Conservation (phyloP, 2,888 invertebrate species). For the Erpobdella octoculata region DNA sequence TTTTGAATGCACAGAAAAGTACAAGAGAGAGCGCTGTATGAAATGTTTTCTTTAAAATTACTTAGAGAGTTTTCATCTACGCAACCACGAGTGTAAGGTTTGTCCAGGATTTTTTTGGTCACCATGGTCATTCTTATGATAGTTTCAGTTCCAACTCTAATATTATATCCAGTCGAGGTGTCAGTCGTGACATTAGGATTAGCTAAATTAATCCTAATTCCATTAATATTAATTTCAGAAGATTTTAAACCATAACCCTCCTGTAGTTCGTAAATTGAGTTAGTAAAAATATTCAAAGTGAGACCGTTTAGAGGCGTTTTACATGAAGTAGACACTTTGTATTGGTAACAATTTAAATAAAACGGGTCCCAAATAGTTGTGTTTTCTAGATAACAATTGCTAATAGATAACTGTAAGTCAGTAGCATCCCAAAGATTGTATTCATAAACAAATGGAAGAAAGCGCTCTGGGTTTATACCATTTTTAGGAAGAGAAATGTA, state of each 20-base stretch:
- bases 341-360: conserved; percentile 13
- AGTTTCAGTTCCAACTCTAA: conserved; percentile 14
- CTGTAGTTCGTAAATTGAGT: conserved; percentile 9
- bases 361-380: conserved; percentile 5
- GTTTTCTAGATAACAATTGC: not conserved
- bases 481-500: not conserved
- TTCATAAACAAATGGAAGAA: not conserved
- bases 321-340: not conserved
- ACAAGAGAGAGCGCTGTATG: not conserved
- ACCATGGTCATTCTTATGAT: not conserved
- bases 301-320: not conserved
- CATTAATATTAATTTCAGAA: not conserved
- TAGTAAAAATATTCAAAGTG: not conserved
- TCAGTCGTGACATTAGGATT: not conserved
- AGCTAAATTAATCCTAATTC: not conserved
- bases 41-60: not conserved
- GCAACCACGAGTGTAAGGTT: conserved; percentile 7
- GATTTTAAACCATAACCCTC: not conserved
- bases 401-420: not conserved
- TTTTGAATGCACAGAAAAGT: not conserved
- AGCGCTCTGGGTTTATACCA: not conserved
- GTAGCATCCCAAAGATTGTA: not conserved
- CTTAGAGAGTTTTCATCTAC: not conserved
- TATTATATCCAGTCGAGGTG: not conserved
- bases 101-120: not conserved